phyloP scores from a whole-genome alignment of 2,888 invertebrate genomes.

The Mimumesa dahlbomi region DNA sequence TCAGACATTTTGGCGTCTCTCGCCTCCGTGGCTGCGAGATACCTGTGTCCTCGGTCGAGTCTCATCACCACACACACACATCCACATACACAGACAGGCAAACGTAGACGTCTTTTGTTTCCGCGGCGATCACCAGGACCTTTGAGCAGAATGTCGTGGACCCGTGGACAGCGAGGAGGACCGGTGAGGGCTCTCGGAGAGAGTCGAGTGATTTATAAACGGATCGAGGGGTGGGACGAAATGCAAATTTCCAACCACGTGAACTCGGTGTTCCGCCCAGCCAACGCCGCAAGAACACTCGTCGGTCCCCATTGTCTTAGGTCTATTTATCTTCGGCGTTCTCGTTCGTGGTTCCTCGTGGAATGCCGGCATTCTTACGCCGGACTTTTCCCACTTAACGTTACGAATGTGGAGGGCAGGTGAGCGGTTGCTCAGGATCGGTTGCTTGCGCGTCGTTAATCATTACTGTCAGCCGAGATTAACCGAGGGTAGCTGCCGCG shows the following conservation, averaged over 20 bases:
- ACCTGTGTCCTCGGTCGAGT: too few species aligned
- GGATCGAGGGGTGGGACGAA: conserved; percentile 70
- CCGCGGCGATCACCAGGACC: conserved; percentile 49
- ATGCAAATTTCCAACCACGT: conserved; percentile 77
- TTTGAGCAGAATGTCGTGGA: conserved; percentile 26
- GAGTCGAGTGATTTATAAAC: conserved; percentile 75
- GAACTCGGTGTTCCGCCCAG: conserved; percentile 68
- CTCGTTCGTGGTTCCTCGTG: conserved; percentile 26
- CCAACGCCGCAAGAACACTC: conserved; percentile 59
- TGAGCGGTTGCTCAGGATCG: conserved; percentile 47
- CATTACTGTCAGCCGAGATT: conserved; percentile 62
- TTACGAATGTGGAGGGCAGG: conserved; percentile 58
- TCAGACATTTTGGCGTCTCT: too few species aligned
- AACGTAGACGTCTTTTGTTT: conserved; percentile 27
- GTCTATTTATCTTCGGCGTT: conserved; percentile 74
- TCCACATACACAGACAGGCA: background rate
- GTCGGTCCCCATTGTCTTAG: conserved; percentile 73
- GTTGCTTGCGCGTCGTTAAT: conserved; percentile 63
- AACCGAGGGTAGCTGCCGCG: conserved; percentile 57
- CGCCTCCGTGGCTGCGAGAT: too few species aligned
- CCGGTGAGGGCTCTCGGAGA: conserved; percentile 26
- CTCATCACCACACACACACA: background rate
- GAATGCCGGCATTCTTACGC: conserved; percentile 52
- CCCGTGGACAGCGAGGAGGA: conserved; percentile 30
- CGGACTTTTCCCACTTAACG: conserved; percentile 62